These are phyloP conservation scores for Austrolebias charrua DNA, from an alignment of 2,797 vertebrate genomes.

Conservation along the genomic window DNA sequence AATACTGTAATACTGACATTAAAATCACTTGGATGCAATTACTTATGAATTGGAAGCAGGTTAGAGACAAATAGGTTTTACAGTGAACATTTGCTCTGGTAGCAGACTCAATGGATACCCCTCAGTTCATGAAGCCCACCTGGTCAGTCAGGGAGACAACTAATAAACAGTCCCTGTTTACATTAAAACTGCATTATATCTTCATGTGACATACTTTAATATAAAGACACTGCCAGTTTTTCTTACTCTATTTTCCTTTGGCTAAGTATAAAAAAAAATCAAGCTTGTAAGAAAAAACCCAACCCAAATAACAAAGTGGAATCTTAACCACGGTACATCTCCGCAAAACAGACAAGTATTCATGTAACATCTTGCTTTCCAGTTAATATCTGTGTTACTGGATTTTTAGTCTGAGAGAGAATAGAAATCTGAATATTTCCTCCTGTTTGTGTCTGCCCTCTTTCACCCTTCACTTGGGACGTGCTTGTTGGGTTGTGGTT, in stretches of 20 bases:
- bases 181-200: constrained; percentile 16
- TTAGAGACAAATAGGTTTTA: constrained; percentile 75
- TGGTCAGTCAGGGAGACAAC: constrained; percentile 40
- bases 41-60: constrained; percentile 73
- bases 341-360: constrained; percentile 14
- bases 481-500: constrained; percentile 70
- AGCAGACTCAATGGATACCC: constrained; percentile 55
- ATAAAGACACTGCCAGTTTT: background rate
- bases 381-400: constrained; percentile 48
- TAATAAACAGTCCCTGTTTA: constrained; percentile 41
- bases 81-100: constrained; percentile 64
- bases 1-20: constrained; percentile 66
- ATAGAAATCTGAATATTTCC: constrained; percentile 72
- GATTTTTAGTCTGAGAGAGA: constrained; percentile 56
- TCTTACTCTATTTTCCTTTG: constrained; percentile 16
- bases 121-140: constrained; percentile 59
- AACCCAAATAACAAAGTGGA: too few relatives aligned
- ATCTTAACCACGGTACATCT: constrained; percentile 7
- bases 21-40: constrained; percentile 73
- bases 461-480: constrained; percentile 65
- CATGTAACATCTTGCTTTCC: constrained; percentile 35
- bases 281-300: background rate
- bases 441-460: constrained; percentile 68
- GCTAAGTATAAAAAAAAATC: constrained; percentile 24
- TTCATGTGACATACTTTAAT: constrained; percentile 21